Evolutionary conservation across 2,888 invertebrate species (phyloP).

Genomic region (Ochropleura leucogaster): DNA sequence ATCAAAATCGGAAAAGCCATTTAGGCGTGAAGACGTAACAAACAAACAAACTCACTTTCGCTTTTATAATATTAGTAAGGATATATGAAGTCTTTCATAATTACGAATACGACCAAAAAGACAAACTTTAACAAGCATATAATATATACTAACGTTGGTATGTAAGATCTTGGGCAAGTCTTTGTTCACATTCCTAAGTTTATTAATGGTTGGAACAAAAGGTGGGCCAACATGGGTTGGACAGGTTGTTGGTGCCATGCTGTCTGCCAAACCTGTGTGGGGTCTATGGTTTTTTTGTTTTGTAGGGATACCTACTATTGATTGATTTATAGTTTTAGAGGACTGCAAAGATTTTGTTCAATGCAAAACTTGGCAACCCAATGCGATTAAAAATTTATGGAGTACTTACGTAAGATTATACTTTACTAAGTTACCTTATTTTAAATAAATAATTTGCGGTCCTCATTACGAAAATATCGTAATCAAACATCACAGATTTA

Average conservation of each 20-base stretch:
- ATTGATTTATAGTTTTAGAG: constrained; percentile 57
- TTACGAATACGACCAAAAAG: not conserved
- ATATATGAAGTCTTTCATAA: no score
- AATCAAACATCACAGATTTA: constrained; percentile 21
- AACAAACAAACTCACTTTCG: no score
- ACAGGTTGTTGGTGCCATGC: constrained; percentile 71
- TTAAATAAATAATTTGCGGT: not conserved
- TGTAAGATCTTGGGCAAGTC: not conserved
- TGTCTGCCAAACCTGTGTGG: constrained; percentile 72
- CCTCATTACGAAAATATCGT: not conserved
- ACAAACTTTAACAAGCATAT: not conserved
- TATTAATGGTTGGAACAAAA: constrained; percentile 61
- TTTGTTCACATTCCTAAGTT: constrained; percentile 49
- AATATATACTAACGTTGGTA: not conserved
- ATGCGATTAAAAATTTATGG: not conserved
- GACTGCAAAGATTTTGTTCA: not conserved
- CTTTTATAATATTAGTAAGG: no score
- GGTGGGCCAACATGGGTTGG: constrained; percentile 52
- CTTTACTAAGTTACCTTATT: no score
- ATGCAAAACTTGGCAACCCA: not conserved
- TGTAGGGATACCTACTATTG: constrained; percentile 33
- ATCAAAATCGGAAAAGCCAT: no score
- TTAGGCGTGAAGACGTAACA: no score
- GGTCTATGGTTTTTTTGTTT: constrained; percentile 62
- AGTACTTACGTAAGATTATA: not conserved